Percentiles rank a stretch among this genome's conserved stretches.
These are phyloP conservation scores for Prunella himalayana DNA, from an alignment of 2,113 vertebrate genomes.

Conservation along the genomic window DNA sequence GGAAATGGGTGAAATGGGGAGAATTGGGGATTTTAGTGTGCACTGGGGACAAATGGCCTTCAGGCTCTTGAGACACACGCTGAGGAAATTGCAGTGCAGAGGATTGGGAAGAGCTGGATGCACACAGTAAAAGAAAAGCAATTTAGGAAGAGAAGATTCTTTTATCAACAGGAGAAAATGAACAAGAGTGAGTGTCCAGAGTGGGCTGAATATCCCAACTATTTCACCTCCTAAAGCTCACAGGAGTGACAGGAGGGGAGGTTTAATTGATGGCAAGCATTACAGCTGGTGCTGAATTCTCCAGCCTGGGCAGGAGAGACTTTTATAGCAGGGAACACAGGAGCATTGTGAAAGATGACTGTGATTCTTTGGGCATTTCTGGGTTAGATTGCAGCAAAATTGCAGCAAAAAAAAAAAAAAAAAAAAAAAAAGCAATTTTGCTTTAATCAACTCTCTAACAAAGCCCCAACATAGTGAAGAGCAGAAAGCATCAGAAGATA, in stretches of 20 bases:
- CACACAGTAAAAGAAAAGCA: background rate
- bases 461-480: background rate
- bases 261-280: background rate
- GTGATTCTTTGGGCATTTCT: conserved; percentile 17
- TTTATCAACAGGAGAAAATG: background rate
- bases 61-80: background rate
- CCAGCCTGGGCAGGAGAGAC: background rate
- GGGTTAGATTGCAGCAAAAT: conserved; percentile 26
- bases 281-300: background rate
- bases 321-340: background rate
- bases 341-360: background rate
- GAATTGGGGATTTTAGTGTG: background rate
- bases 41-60: background rate
- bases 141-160: background rate
- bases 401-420: background rate
- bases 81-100: background rate
- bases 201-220: background rate
- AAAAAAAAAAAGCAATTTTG: conserved; percentile 13
- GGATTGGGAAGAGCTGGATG: background rate
- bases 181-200: background rate
- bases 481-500: conserved; percentile 21
- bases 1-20: background rate
- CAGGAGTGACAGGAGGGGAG: background rate
- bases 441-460: conserved; percentile 47
- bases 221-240: background rate